Conservation (phyloP, 2,797 vertebrate genomes). For the Neosilurus mollespiculum region DNA sequence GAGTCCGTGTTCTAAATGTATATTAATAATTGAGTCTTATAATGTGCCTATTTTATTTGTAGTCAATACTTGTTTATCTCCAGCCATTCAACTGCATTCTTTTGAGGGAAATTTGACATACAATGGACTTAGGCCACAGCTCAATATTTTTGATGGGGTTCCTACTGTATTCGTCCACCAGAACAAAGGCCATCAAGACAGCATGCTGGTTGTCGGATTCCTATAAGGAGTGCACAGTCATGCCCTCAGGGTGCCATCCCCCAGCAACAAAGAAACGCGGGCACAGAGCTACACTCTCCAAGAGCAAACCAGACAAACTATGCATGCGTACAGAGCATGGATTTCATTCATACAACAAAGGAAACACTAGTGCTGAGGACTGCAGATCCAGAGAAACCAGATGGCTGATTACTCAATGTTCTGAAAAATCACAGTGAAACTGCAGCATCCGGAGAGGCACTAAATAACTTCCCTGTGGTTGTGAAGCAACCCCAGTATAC, state of each 20-base stretch:
- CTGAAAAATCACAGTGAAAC: slow-evolving; percentile 21
- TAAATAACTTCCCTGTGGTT: slow-evolving; percentile 24
- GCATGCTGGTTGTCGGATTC: slow-evolving; percentile 43
- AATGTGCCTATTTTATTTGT: not conserved
- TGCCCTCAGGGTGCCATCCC: slow-evolving; percentile 55
- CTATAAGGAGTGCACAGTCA: slow-evolving; percentile 40
- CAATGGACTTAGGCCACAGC: slow-evolving; percentile 21
- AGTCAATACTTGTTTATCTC: slow-evolving; percentile 10
- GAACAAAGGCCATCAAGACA: slow-evolving; percentile 52
- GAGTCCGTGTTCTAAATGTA: slow-evolving; percentile 11
- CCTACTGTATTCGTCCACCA: slow-evolving; percentile 41
- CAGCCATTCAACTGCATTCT: not conserved
- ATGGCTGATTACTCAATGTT: slow-evolving; percentile 32
- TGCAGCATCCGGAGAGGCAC: slow-evolving; percentile 26
- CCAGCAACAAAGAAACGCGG: slow-evolving; percentile 55
- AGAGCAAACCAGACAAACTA: slow-evolving; percentile 31
- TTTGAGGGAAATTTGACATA: slow-evolving; percentile 15
- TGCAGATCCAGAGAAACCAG: slow-evolving; percentile 30
- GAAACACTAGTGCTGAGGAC: slow-evolving; percentile 16
- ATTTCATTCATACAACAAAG: slow-evolving; percentile 31
- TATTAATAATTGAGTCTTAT: too few relatives aligned
- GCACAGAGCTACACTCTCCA: slow-evolving; percentile 25
- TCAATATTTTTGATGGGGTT: slow-evolving; percentile 35
- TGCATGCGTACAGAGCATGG: slow-evolving; percentile 1
- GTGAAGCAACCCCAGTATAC: slow-evolving; percentile 19